Evolutionary conservation across 2,113 vertebrate genomes (phyloP).

Genomic region (Sprattus sprattus): DNA sequence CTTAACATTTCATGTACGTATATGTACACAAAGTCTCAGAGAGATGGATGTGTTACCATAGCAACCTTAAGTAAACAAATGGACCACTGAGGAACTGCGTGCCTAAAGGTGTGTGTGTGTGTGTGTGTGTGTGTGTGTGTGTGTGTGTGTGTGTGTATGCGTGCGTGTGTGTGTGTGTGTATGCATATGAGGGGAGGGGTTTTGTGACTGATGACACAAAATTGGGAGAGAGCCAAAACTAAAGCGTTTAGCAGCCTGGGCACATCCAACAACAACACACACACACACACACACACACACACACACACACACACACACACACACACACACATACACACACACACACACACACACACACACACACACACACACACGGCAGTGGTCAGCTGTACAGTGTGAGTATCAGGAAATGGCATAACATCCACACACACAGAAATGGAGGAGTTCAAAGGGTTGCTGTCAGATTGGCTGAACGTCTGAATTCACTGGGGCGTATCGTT

Average conservation of each 20-base stretch:
- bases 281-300: no score
- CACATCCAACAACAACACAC: no score
- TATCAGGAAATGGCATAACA: no score
- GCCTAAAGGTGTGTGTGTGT: not conserved
- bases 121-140: conserved; percentile 2
- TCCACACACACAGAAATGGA: not conserved
- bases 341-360: not conserved
- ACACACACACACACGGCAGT: not conserved
- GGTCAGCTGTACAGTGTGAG: no score
- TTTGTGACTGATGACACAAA: not conserved
- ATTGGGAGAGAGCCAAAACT: not conserved
- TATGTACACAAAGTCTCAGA: not conserved
- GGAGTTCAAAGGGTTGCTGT: not conserved
- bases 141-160: not conserved
- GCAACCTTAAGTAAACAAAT: conserved; percentile 7
- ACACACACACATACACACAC: not conserved
- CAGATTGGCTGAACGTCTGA: not conserved
- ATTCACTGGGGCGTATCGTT: not conserved
- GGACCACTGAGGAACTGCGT: not conserved
- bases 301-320: no score
- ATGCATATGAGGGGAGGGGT: not conserved
- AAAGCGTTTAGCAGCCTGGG: not conserved
- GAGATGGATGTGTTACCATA: not conserved
- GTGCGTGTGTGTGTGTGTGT: not conserved
- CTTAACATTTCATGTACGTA: no score